phyloP scores from a whole-genome alignment of 2,797 vertebrate genomes.

The Poeciliopsis presidionis region DNA sequence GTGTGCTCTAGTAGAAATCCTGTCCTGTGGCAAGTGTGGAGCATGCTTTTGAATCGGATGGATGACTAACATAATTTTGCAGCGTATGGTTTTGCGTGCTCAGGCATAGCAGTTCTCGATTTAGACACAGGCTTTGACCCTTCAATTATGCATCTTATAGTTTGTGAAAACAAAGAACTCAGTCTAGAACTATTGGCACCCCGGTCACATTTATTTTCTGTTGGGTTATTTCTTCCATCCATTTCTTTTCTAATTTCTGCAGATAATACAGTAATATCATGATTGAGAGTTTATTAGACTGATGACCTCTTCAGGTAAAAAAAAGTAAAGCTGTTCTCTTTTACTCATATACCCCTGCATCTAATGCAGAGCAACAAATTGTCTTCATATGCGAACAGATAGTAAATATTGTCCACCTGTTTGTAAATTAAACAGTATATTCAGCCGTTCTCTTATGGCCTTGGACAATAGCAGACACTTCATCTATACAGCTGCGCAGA shows the following conservation, averaged over 20 bases:
- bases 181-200: not conserved
- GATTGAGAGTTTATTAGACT: not conserved
- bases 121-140: slow-evolving; percentile 12
- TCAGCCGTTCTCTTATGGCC: not conserved
- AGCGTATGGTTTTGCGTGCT: slow-evolving; percentile 31
- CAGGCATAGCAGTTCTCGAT: slow-evolving; percentile 28
- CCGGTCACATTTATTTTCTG: not conserved
- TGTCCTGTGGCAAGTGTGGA: slow-evolving; percentile 55
- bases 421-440: not conserved
- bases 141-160: slow-evolving; percentile 4
- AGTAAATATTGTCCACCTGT: not conserved
- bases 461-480: not conserved
- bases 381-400: not conserved
- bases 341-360: not conserved
- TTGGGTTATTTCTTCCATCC: not conserved
- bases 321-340: not conserved
- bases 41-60: slow-evolving; percentile 49
- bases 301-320: not conserved
- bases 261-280: not conserved
- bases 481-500: not conserved
- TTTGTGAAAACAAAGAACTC: not conserved
- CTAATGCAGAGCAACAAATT: not conserved
- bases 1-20: slow-evolving; percentile 60
- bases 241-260: not conserved
- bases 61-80: slow-evolving; percentile 52